Percentiles rank a stretch among this genome's conserved stretches.
Conservation (phyloP, 1,140 invertebrate species). For the Ips typographus region DNA sequence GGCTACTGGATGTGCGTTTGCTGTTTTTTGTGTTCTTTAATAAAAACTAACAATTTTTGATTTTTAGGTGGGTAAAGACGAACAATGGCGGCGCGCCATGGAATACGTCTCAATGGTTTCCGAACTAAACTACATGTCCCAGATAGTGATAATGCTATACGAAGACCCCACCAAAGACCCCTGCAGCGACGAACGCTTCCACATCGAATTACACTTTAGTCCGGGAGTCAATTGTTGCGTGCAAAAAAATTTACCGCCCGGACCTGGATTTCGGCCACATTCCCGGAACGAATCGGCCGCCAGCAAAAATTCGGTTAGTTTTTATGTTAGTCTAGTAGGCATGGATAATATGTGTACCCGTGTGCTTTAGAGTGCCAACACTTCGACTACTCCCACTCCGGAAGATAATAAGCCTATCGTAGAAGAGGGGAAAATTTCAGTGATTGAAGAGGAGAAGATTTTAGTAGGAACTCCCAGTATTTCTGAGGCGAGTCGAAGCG, state of each 20-base stretch:
- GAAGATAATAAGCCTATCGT: conserved; percentile 62
- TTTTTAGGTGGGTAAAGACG: conserved; percentile 76
- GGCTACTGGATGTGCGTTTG: conserved; percentile 78
- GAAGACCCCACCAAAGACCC: conserved; percentile 97
- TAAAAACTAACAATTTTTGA: neutral
- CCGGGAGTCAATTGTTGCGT: conserved; percentile 95
- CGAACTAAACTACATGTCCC: conserved; percentile 99
- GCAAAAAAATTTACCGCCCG: conserved; percentile 89
- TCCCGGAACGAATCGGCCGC: conserved; percentile 76
- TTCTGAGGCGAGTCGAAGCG: conserved; percentile 29
- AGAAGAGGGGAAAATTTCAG: conserved; percentile 60
- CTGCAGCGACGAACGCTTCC: conserved; percentile 86
- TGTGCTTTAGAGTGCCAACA: conserved; percentile 43
- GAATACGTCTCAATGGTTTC: conserved; percentile 97
- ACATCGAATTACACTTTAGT: conserved; percentile 97
- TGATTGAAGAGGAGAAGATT: conserved; percentile 46
- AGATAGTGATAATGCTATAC: conserved; percentile 99
- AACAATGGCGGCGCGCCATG: conserved; percentile 98
- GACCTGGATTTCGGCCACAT: conserved; percentile 90
- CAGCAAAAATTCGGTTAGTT: conserved; percentile 53
- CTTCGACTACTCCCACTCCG: conserved; percentile 49
- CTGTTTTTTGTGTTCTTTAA: neutral
- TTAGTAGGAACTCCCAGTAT: conserved; percentile 25
- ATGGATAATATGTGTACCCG: neutral
- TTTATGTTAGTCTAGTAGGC: neutral